Percentiles rank a stretch among this genome's conserved stretches.
phyloP scores from a whole-genome alignment of 2,797 vertebrate species.

The Merluccius polli region DNA sequence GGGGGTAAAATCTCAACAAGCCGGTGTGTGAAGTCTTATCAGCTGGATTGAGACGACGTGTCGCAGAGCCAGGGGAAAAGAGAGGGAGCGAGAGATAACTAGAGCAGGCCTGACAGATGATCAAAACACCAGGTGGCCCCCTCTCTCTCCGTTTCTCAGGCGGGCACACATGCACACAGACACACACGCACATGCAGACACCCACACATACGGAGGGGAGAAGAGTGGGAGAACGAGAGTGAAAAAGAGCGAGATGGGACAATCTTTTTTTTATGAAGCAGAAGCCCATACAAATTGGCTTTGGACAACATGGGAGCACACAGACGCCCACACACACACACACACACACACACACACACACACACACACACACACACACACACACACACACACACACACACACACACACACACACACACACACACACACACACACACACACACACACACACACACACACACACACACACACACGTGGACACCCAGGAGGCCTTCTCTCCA shows the following conservation, averaged over 20 bases:
- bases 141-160: slow-evolving; percentile 3
- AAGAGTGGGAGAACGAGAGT: background rate
- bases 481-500: background rate
- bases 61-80: background rate
- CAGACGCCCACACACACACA: background rate
- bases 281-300: background rate
- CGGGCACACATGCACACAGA: slow-evolving; percentile 2
- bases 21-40: slow-evolving; percentile 36
- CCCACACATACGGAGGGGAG: slow-evolving; percentile 4
- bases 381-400: no score
- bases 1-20: background rate
- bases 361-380: background rate
- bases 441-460: no score
- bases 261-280: background rate
- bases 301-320: slow-evolving; percentile 1
- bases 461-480: background rate
- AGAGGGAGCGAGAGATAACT: background rate
- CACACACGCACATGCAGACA: slow-evolving; percentile 4
- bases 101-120: slow-evolving; percentile 16
- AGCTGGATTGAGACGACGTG: slow-evolving; percentile 4
- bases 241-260: background rate
- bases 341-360: background rate
- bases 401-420: no score
- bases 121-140: slow-evolving; percentile 66
- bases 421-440: no score